Percentiles rank a stretch among this genome's conserved stretches.
phyloP scores from a whole-genome alignment of 2,888 invertebrate genomes.

The Andrena trimmerana region DNA sequence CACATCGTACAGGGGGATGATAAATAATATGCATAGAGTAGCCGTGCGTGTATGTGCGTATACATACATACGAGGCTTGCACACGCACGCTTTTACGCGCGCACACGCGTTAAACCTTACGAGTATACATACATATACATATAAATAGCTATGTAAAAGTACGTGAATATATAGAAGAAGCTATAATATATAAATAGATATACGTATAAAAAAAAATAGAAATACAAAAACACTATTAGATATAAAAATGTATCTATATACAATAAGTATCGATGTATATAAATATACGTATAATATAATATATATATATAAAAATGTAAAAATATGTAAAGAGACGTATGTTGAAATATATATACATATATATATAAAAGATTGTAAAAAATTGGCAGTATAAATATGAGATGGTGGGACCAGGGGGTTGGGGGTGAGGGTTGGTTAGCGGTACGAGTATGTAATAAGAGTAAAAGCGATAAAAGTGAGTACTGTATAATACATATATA shows the following conservation, averaged over 20 bases:
- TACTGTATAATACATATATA: conserved; percentile 62
- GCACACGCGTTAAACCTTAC: conserved; percentile 53
- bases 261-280: conserved; percentile 50
- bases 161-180: conserved; percentile 62
- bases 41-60: conserved; percentile 73
- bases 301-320: conserved; percentile 67
- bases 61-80: conserved; percentile 66
- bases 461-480: conserved; percentile 67
- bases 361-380: conserved; percentile 64
- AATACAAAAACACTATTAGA: conserved; percentile 66
- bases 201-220: conserved; percentile 62
- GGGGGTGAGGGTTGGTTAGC: conserved; percentile 30
- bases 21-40: conserved; percentile 59
- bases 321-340: conserved; percentile 70
- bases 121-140: conserved; percentile 57
- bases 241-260: conserved; percentile 58
- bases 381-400: conserved; percentile 62
- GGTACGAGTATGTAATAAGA: conserved; percentile 70
- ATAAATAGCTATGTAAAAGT: conserved; percentile 62
- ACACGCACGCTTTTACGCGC: conserved; percentile 58
- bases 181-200: conserved; percentile 67
- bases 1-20: conserved; percentile 42
- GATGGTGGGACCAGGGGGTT: conserved; percentile 23
- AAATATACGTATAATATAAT: conserved; percentile 66
- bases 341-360: conserved; percentile 49